Percentiles rank a stretch among this genome's conserved stretches.
phyloP scores from a whole-genome alignment of 2,113 vertebrate species.

The Misgurnus mizolepis region DNA sequence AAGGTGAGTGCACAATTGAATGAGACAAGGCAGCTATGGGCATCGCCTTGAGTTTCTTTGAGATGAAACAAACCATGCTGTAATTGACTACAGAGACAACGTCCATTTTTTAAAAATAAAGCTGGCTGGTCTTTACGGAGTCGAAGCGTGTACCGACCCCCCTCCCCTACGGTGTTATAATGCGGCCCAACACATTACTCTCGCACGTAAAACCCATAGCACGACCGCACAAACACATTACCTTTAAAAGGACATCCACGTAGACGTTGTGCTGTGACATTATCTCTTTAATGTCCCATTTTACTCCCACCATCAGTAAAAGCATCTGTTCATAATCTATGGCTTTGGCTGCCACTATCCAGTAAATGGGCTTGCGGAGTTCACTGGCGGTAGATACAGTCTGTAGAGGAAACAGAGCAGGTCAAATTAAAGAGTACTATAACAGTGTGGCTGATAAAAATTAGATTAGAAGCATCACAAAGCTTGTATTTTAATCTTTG shows the following conservation, averaged over 20 bases:
- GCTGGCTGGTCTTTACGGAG: conserved; percentile 21
- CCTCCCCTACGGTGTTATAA: conserved; percentile 29
- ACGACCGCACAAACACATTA: conserved; percentile 61
- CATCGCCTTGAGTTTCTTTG: neutral
- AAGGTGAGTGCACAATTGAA: conserved; percentile 1
- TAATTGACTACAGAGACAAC: neutral
- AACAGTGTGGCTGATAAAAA: neutral
- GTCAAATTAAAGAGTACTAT: neutral
- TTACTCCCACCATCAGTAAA: conserved; percentile 92
- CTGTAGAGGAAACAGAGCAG: conserved; percentile 71
- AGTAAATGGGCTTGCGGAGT: conserved; percentile 96
- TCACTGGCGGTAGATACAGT: conserved; percentile 97
- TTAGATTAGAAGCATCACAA: too few species aligned
- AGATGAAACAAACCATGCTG: neutral
- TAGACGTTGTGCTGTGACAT: conserved; percentile 99
- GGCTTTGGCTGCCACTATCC: conserved; percentile 98
- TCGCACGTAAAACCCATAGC: conserved; percentile 34
- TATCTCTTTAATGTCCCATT: conserved; percentile 98
- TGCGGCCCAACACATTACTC: conserved; percentile 31
- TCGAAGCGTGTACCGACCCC: neutral
- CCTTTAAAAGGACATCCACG: conserved; percentile 94
- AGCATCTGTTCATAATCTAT: conserved; percentile 98
- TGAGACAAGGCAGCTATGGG: conserved; percentile 9
- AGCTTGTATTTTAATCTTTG: too few species aligned
- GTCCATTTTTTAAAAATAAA: neutral